Conservation (phyloP, 2,888 invertebrate species). For the Nemotelus nigrinus region DNA sequence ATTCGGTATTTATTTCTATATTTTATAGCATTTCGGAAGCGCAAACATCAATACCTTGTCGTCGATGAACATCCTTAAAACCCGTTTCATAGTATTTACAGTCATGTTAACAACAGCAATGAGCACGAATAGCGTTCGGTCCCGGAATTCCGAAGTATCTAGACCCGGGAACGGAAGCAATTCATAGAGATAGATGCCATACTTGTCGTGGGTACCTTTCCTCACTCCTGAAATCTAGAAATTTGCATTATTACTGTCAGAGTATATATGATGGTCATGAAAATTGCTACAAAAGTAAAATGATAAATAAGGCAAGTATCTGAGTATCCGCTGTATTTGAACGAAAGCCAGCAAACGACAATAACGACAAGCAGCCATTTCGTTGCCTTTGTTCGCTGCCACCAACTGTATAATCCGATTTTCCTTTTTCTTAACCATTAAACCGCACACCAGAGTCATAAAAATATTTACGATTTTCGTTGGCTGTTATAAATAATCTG, state of each 20-base stretch:
- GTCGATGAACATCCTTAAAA: constrained; percentile 1
- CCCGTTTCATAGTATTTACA: constrained; percentile 31
- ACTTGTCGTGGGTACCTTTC: neutral
- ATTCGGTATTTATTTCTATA: constrained; percentile 34
- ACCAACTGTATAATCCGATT: constrained; percentile 8
- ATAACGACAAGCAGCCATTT: too few species aligned
- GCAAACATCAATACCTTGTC: neutral
- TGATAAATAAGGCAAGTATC: constrained; percentile 27
- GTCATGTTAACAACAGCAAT: constrained; percentile 33
- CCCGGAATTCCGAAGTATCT: neutral
- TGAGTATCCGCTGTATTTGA: neutral
- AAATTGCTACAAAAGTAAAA: constrained; percentile 40
- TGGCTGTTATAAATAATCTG: constrained; percentile 22
- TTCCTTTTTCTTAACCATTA: constrained; percentile 36
- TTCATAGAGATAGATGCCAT: neutral
- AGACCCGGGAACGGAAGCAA: neutral
- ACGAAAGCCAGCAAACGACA: too few species aligned
- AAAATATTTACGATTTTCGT: constrained; percentile 42
- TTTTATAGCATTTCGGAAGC: constrained; percentile 26
- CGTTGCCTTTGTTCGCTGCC: too few species aligned
- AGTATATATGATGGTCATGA: constrained; percentile 42
- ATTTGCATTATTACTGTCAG: constrained; percentile 40
- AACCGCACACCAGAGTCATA: constrained; percentile 41
- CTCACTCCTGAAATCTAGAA: neutral
- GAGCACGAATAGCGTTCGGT: neutral